Percentiles rank a stretch among this genome's conserved stretches.
Evolutionary conservation across 2,888 invertebrate species (phyloP).

Genomic region (Cabera pusaria): DNA sequence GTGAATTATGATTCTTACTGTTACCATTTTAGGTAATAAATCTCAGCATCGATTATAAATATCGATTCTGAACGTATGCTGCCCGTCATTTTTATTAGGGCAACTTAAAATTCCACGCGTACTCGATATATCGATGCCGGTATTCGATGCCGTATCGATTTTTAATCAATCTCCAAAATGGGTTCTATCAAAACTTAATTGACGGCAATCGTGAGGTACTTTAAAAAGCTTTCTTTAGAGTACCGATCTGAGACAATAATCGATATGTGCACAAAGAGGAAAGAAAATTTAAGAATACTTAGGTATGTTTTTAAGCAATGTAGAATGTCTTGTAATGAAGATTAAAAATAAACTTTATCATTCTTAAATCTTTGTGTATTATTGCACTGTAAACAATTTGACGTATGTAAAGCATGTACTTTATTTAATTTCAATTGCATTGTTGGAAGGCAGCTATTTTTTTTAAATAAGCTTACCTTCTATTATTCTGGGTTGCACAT

Average conservation of each 20-base stretch:
- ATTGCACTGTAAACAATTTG: too few species aligned
- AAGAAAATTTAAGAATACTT: too few species aligned
- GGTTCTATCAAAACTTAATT: constrained; percentile 74
- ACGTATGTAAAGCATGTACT: too few species aligned
- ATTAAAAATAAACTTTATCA: too few species aligned
- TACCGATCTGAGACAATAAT: constrained; percentile 38
- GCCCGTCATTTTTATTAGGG: constrained; percentile 43
- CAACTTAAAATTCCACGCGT: constrained; percentile 52
- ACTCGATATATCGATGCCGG: constrained; percentile 28
- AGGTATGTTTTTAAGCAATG: too few species aligned
- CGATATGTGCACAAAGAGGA: constrained; percentile 23
- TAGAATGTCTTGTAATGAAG: too few species aligned
- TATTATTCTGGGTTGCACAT: too few species aligned
- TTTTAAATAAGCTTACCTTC: too few species aligned
- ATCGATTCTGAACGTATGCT: constrained; percentile 39
- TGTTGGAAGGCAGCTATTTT: too few species aligned
- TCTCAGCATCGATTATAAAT: constrained; percentile 36
- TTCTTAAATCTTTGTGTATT: too few species aligned
- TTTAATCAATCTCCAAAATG: constrained; percentile 71
- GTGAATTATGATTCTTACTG: constrained; percentile 39
- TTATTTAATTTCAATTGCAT: too few species aligned
- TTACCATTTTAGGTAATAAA: constrained; percentile 35
- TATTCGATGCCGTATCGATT: constrained; percentile 61
- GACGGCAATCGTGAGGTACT: constrained; percentile 61
- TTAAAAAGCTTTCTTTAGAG: constrained; percentile 49